Evolutionary conservation across 2,797 vertebrate genomes (phyloP).

Genomic region (Helicolenus hilgendorfi): DNA sequence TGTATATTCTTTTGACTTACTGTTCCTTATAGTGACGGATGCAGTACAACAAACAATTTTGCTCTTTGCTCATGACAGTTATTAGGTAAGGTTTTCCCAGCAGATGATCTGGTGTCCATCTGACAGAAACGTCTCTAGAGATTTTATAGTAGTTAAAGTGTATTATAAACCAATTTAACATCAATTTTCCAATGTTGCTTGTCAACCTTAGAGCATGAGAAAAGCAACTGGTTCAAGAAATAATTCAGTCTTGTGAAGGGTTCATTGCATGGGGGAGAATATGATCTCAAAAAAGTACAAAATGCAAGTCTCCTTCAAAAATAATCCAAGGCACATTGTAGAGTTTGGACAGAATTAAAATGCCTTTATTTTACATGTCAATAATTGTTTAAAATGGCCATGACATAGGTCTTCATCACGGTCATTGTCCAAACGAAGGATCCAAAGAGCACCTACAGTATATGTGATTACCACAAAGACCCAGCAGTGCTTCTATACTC

Average conservation of each 20-base stretch:
- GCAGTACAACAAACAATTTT: neutral
- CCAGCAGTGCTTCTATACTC: no score
- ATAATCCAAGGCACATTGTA: no score
- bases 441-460: no score
- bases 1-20: neutral
- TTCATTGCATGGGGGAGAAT: neutral
- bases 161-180: neutral
- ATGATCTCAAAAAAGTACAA: neutral
- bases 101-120: neutral
- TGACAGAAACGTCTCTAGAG: neutral
- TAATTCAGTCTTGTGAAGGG: accelerated
- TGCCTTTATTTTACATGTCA: no score
- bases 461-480: no score
- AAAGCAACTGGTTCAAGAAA: neutral
- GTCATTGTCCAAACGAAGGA: no score
- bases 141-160: neutral
- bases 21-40: neutral
- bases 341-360: no score
- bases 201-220: neutral
- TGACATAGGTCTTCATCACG: no score
- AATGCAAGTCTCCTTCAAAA: neutral
- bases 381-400: no score
- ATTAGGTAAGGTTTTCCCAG: neutral
- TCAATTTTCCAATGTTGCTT: neutral
- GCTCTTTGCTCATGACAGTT: neutral